Conservation (phyloP, 2,113 vertebrate species). For the Archilochus colubris region DNA sequence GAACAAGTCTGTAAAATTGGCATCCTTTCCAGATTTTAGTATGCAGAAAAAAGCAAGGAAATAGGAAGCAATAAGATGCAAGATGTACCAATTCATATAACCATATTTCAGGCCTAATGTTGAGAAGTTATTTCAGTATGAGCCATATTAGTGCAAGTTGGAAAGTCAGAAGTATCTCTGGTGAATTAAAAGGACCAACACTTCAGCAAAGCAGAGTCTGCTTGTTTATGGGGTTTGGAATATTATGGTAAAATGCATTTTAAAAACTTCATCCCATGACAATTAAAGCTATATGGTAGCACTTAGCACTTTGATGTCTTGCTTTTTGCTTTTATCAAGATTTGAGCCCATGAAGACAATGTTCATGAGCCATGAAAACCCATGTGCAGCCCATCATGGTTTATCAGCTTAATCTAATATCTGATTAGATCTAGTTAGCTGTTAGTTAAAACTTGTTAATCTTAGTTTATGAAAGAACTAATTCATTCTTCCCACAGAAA, state of each 20-base stretch:
- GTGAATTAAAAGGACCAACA: not conserved
- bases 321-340: not conserved
- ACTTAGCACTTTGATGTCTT: not conserved
- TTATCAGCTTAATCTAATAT: not conserved
- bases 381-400: not conserved
- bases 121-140: not conserved
- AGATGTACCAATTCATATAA: not conserved
- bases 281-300: accelerated
- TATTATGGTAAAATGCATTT: not conserved
- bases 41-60: not conserved
- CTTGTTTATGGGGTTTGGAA: not conserved
- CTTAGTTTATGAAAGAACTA: not conserved
- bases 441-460: not conserved
- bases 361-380: not conserved
- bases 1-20: not conserved
- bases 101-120: not conserved
- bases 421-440: not conserved
- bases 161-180: not conserved
- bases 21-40: not conserved
- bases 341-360: not conserved
- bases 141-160: not conserved
- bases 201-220: not conserved
- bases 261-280: not conserved
- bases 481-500: not conserved
- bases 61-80: not conserved